Percentiles rank a stretch among this genome's conserved stretches.
These are phyloP conservation scores for Schlechtendalia chinensis DNA, from an alignment of 1,140 invertebrate species.

Conservation along the genomic window DNA sequence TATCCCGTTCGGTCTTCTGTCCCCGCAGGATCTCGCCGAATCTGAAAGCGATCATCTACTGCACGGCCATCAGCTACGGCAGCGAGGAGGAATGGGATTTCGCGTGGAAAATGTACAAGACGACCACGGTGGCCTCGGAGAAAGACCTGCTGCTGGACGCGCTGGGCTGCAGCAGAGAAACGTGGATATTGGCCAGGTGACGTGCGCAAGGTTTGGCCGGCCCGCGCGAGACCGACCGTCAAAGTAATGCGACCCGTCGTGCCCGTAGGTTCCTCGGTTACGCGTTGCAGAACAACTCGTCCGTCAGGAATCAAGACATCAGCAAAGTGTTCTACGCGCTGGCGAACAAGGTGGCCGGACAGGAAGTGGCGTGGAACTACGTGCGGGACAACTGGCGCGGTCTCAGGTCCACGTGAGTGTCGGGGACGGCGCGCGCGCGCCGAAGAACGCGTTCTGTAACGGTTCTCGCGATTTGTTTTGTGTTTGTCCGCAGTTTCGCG, in stretches of 20 bases:
- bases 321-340: conserved; percentile 71
- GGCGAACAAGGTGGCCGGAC: conserved; percentile 69
- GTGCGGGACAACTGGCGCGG: conserved; percentile 69
- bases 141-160: conserved; percentile 72
- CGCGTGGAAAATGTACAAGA: conserved; percentile 72
- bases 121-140: conserved; percentile 72
- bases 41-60: conserved; percentile 77
- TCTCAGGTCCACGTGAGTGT: conserved; percentile 17
- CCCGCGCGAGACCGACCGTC: no score
- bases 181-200: conserved; percentile 71
- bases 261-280: conserved; percentile 68
- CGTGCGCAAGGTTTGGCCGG: no score
- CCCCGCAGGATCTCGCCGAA: conserved; percentile 78
- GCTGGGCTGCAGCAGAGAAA: conserved; percentile 73
- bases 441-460: no score
- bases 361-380: conserved; percentile 72
- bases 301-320: conserved; percentile 78
- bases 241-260: no score
- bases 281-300: conserved; percentile 67
- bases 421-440: no score
- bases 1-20: no score
- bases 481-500: neutral
- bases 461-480: no score
- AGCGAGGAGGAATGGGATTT: conserved; percentile 82
- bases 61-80: conserved; percentile 76